These are phyloP conservation scores for Drosophila lutescens DNA, from an alignment of 2,888 invertebrate species.

Conservation along the genomic window DNA sequence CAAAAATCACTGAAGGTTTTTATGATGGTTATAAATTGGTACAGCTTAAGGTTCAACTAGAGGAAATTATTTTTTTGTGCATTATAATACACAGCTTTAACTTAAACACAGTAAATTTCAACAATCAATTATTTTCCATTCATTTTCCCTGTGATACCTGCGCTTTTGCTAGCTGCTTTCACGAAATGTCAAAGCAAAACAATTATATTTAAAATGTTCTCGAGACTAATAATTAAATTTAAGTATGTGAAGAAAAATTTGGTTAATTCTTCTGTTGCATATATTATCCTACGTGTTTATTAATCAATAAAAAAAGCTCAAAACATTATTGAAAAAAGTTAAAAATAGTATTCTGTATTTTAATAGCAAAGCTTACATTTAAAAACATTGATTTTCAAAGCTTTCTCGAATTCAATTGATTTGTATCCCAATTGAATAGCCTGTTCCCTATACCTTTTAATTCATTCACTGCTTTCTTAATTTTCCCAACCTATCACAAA, in stretches of 20 bases:
- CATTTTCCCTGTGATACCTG: background rate
- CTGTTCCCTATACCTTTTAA: background rate
- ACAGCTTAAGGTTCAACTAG: background rate
- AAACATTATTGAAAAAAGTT: background rate
- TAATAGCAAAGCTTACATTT: background rate
- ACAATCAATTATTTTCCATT: too few relatives aligned
- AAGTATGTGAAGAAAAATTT: background rate
- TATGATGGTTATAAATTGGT: background rate
- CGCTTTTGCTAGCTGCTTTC: background rate
- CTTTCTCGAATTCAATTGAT: background rate
- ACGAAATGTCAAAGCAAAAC: background rate
- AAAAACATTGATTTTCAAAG: background rate
- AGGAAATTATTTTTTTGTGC: background rate
- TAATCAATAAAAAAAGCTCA: background rate
- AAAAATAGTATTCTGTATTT: background rate
- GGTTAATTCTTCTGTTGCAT: background rate
- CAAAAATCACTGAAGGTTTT: background rate
- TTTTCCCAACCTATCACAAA: conserved; percentile 4
- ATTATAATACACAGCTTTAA: background rate
- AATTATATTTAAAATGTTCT: background rate
- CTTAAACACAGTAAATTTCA: too few relatives aligned
- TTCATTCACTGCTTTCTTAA: background rate
- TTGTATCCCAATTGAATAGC: background rate
- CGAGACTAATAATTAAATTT: background rate
- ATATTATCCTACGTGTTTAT: background rate